Conservation (phyloP, 2,888 invertebrate genomes). For the Drosophila paramelanica region DNA sequence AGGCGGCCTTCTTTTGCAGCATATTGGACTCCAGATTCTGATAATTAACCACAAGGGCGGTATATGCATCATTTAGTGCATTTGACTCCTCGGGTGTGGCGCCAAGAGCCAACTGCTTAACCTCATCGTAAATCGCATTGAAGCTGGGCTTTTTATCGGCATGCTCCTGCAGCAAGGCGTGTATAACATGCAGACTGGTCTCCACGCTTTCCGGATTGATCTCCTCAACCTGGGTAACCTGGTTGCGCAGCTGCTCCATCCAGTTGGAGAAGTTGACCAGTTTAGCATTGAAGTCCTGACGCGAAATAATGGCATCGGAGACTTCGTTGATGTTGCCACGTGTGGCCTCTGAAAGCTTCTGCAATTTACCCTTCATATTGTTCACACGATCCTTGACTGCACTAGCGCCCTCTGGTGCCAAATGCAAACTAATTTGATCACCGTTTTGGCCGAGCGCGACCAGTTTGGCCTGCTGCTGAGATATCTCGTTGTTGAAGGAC, state of each 20-base stretch:
- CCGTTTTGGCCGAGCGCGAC: conserved; percentile 92
- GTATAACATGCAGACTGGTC: conserved; percentile 90
- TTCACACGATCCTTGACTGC: conserved; percentile 90
- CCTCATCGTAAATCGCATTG: conserved; percentile 92
- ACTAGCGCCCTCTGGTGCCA: conserved; percentile 91
- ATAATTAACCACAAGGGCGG: conserved; percentile 91
- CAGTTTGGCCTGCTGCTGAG: conserved; percentile 93
- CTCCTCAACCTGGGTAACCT: conserved; percentile 91
- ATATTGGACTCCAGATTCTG: conserved; percentile 91
- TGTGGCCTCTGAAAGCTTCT: conserved; percentile 91
- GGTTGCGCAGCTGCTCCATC: conserved; percentile 90
- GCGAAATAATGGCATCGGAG: conserved; percentile 92
- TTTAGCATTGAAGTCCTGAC: conserved; percentile 93
- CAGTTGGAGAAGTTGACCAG: conserved; percentile 92
- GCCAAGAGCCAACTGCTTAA: conserved; percentile 90
- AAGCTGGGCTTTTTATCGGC: conserved; percentile 92
- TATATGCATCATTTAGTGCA: conserved; percentile 90
- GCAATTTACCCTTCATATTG: conserved; percentile 90
- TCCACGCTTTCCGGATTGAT: conserved; percentile 93
- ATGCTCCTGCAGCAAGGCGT: conserved; percentile 93
- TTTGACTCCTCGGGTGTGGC: conserved; percentile 91
- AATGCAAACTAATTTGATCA: conserved; percentile 91
- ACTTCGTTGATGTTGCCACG: conserved; percentile 91
- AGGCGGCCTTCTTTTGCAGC: conserved; percentile 89
- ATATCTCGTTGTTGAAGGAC: conserved; percentile 93